Evolutionary conservation across 1,140 invertebrate genomes (phyloP).

Genomic region (Diorhabda elongata): DNA sequence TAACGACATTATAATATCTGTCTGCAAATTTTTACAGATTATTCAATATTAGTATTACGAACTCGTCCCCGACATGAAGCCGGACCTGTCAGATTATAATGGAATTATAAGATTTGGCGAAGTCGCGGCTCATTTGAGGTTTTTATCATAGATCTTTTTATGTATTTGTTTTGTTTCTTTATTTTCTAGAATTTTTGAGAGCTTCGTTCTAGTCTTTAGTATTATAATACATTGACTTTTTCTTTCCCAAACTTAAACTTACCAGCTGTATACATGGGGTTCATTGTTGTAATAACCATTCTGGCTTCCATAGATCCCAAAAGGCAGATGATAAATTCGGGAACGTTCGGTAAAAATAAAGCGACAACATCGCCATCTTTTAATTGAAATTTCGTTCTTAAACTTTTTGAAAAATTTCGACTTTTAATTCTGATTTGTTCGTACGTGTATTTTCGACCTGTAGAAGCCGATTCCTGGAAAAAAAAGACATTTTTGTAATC

Average conservation of each 20-base stretch:
- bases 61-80: no score
- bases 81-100: no score
- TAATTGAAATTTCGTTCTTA: conserved; percentile 63
- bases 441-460: conserved; percentile 68
- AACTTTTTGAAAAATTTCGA: conserved; percentile 63
- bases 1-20: no score
- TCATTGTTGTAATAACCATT: conserved; percentile 68
- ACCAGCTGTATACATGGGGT: conserved; percentile 79
- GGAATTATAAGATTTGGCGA: no score
- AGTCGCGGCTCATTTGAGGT: no score
- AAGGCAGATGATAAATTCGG: conserved; percentile 66
- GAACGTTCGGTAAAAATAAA: conserved; percentile 70
- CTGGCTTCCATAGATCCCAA: conserved; percentile 68
- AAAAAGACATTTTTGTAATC: background rate
- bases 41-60: no score
- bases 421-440: conserved; percentile 59
- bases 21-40: no score
- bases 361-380: conserved; percentile 66
- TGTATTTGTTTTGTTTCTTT: no score
- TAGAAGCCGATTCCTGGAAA: conserved; percentile 64
- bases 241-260: background rate
- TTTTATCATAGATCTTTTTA: no score
- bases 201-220: no score
- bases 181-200: no score
- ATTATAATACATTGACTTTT: no score